Conservation (phyloP, 1,140 invertebrate genomes). For the Platyscapa corneri region DNA sequence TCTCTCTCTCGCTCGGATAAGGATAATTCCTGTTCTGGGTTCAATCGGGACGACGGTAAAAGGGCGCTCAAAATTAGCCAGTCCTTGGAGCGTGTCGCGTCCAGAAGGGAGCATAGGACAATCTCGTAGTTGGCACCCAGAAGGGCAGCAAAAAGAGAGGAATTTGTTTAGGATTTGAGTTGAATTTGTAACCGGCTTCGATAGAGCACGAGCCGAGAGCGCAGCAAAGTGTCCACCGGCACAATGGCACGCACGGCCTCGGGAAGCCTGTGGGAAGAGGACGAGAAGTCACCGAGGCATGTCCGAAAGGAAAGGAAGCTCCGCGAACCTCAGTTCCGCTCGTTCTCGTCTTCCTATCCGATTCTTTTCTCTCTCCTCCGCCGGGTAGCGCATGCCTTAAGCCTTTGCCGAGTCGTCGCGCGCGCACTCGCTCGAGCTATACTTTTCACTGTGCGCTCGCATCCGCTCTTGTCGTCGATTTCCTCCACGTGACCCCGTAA, state of each 20-base stretch:
- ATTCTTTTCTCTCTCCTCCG: conserved; percentile 50
- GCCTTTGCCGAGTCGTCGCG: neutral
- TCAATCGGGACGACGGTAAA: no score
- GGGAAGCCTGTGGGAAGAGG: conserved; percentile 67
- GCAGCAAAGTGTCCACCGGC: conserved; percentile 24
- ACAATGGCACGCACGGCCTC: conserved; percentile 26
- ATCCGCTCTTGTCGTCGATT: conserved; percentile 49
- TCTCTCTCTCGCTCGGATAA: no score
- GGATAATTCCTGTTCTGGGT: no score
- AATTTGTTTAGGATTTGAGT: neutral
- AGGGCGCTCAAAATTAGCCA: neutral
- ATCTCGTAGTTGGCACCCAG: no score
- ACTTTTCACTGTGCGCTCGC: conserved; percentile 14
- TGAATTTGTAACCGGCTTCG: no score
- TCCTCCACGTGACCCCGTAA: conserved; percentile 42
- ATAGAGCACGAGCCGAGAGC: neutral
- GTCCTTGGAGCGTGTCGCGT: neutral
- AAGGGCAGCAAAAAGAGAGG: neutral
- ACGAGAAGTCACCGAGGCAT: conserved; percentile 67
- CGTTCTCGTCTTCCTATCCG: conserved; percentile 68
- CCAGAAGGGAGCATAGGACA: neutral
- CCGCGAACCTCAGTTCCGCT: conserved; percentile 71
- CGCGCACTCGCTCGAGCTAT: conserved; percentile 10
- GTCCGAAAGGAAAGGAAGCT: conserved; percentile 71
- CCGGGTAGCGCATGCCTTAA: neutral